Base-by-base conservation (phyloP, 2,797 vertebrate genomes). In the Tapirus indicus region DNA sequence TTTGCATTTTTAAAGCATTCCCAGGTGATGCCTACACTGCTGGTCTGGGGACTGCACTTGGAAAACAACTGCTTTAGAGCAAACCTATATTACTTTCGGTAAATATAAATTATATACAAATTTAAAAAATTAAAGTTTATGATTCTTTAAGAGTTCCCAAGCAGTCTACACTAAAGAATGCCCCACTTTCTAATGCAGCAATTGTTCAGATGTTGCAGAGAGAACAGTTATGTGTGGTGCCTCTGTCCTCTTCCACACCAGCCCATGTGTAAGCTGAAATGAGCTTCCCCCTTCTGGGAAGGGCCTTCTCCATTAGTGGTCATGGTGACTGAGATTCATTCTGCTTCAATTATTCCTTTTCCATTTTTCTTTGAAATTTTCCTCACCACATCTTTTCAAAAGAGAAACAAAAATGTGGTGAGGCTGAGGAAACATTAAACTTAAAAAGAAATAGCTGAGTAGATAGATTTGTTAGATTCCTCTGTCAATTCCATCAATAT, bases 51-150 rank as follows among this genome's bases (percentile, higher is more conserved):
- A 89, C 35, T 7, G 66, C 18, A 56, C 58, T 83, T 75, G 54
- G 49, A 74, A 94, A 84, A 75, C 32, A 38, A 56, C 18, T 89
- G 47, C 47, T 94, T 92, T 75, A 56, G 12, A 47, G 32, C 29
- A 89, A 47, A 66, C 17, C 29, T 58, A 25, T 52, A 44, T 52
- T 56, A 66, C 56, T 66, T 85, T 66, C 41, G 29, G 49, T 69
- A 95, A 91, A 68, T 86, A 92, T 44, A 85, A 91, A 93, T 91
- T 52, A 78, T 35, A 62, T 56, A 49, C 79, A 77, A 72, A 60
- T 58, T 52, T 14, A 1, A n/a, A 75, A 72, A 68, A 32, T 47
- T 47, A 29, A 58, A 88, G 6, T 74, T 17, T 74, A 5, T 86
- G 60, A 82, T 88, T 82, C 52, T 80, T 74, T 80, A 68, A 84